Base-by-base conservation (phyloP, 2,888 invertebrate species). In the Meta bourneti region DNA sequence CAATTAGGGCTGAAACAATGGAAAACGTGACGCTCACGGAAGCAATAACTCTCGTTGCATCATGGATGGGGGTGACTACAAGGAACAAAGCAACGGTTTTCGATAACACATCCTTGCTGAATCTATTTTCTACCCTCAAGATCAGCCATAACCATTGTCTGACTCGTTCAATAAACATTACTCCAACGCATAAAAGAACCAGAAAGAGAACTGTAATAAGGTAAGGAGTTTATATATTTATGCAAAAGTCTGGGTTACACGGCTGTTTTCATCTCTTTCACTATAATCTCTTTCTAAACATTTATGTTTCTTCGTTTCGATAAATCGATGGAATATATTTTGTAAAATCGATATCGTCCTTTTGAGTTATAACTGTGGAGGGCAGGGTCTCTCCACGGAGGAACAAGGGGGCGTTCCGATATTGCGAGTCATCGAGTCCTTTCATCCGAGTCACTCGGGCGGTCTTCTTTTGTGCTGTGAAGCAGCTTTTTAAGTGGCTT, bases 271-370 rank as follows among this genome's bases (percentile, higher is more conserved):
- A 79, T 87, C 51, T 34, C 34, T 71, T 71, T 87, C 71, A 34
- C 34, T 48, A 70, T 87, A 87, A 87, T 87, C 87, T 87, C 54
- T 79, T 71, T 70, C 79, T 71, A 87, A 87, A 87, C 79, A 87
- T 87, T 87, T 87, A 72, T 80, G 87, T 80, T 79, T 87, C 80
- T 34, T 51, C 87, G 9, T 87, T 61, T 87, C 87, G 80, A 87
- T 87, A 87, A 87, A 80, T 87, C 87, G 87, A 87, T 87, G 61
- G 87, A 80, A 87, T 87, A 87, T 80, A 87, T 87, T 87, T 87
- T 71, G 52, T 11, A 34, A 51, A 70, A 86, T 86, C 85, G 85
- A 86, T 86, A 77, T 49, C 20, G 77, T 19, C 69, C 51, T 86
- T 54, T 86, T 77, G 69, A 78, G 49, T 70, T 86, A 70, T 51